A percentile compares a stretch with the other conserved stretches of the same genome.
These are phyloP conservation scores for Schizothorax lantsangensis DNA, from an alignment of 2,797 vertebrate genomes.

Conservation along the genomic window DNA sequence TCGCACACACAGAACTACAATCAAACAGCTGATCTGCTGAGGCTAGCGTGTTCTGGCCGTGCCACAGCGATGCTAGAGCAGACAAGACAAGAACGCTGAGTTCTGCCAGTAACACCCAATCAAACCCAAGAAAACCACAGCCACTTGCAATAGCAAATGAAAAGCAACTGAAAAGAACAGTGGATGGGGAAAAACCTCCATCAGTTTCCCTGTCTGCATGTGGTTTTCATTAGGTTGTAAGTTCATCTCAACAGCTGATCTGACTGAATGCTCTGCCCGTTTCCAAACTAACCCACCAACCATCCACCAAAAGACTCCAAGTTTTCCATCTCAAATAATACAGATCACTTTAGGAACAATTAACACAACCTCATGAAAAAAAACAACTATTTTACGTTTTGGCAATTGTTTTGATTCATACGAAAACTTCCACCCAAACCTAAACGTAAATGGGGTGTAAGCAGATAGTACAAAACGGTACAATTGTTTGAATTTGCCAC, in stretches of 20 bases:
- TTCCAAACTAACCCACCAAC: constrained; percentile 2
- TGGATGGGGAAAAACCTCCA: constrained; percentile 26
- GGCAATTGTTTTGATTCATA: not conserved
- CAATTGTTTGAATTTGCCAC: not conserved
- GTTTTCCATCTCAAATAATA: not conserved
- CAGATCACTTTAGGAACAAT: not conserved
- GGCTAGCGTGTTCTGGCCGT: not conserved
- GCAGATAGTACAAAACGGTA: not conserved
- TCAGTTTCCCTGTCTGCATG: constrained; percentile 39
- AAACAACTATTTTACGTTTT: not conserved
- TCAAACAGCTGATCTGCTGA: constrained; percentile 4
- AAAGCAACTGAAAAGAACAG: constrained; percentile 32
- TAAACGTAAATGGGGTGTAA: not conserved
- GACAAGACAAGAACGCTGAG: constrained; percentile 1
- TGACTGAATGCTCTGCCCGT: not conserved
- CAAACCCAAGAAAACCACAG: not conserved
- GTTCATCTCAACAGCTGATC: constrained; percentile 28
- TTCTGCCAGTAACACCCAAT: constrained; percentile 27
- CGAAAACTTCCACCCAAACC: not conserved
- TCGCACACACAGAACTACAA: not conserved
- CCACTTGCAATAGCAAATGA: constrained; percentile 36
- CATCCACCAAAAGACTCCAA: not conserved
- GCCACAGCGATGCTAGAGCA: not conserved
- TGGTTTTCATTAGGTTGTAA: constrained; percentile 32
- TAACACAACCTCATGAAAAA: not conserved